phyloP scores from a whole-genome alignment of 2,113 vertebrate genomes.

The Dryoscopus gambensis region DNA sequence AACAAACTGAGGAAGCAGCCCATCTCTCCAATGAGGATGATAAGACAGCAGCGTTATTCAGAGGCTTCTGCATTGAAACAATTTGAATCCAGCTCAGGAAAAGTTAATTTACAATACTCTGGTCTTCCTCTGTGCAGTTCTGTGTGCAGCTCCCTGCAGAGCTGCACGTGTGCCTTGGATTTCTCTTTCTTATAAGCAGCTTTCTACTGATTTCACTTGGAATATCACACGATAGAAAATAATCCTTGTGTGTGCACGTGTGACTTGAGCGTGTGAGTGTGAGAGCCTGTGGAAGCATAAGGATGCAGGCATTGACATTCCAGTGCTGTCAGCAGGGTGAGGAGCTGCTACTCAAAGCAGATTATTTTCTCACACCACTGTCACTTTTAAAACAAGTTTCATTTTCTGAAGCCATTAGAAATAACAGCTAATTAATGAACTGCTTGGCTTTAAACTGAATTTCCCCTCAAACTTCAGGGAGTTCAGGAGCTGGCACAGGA shows the following conservation, averaged over 20 bases:
- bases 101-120: slow-evolving; percentile 49
- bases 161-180: neutral
- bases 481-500: neutral
- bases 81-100: slow-evolving; percentile 40
- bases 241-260: neutral
- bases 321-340: slow-evolving; percentile 55
- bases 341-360: slow-evolving; percentile 60
- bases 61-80: slow-evolving; percentile 45
- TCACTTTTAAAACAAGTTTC: slow-evolving; percentile 41
- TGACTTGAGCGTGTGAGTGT: neutral
- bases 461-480: neutral
- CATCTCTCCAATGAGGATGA: slow-evolving; percentile 48
- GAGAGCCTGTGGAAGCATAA: slow-evolving; percentile 50
- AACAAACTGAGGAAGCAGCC: slow-evolving; percentile 56
- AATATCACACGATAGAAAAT: neutral
- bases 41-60: slow-evolving; percentile 53
- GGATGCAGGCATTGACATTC: slow-evolving; percentile 49
- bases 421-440: slow-evolving; percentile 51
- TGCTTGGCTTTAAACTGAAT: neutral
- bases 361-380: slow-evolving; percentile 55
- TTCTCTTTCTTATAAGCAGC: slow-evolving; percentile 4
- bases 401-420: slow-evolving; percentile 49
- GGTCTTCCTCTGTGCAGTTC: slow-evolving; percentile 44
- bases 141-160: neutral
- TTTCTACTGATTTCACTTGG: slow-evolving; percentile 36